Percentiles rank a stretch among this genome's conserved stretches.
These are phyloP conservation scores for Streblospio benedicti DNA, from an alignment of 1,140 invertebrate genomes.

Conservation along the genomic window DNA sequence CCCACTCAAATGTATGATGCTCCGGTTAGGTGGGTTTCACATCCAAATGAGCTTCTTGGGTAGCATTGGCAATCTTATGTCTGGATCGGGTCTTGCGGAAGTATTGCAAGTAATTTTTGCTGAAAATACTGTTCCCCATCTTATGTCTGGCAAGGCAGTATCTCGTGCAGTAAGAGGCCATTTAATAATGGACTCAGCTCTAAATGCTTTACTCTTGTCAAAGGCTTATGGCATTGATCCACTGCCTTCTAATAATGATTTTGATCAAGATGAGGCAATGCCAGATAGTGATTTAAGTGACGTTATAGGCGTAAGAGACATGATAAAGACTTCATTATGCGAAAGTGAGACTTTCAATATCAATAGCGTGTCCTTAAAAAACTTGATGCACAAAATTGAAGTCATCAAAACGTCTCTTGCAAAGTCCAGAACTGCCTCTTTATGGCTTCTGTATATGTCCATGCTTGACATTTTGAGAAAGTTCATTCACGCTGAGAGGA, in stretches of 20 bases:
- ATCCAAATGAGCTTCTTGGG: conserved; percentile 28
- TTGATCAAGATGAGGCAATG: too few species aligned
- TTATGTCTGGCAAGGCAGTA: conserved; percentile 9
- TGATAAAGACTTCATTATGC: too few species aligned
- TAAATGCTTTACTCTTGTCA: conserved; percentile 7
- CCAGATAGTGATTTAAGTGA: too few species aligned
- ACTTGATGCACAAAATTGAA: too few species aligned
- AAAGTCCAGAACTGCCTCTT: conserved; percentile 11
- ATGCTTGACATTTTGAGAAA: conserved; percentile 32
- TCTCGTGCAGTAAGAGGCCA: conserved; percentile 29
- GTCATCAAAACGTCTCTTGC: too few species aligned
- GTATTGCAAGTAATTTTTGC: conserved; percentile 1
- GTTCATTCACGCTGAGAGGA: conserved; percentile 43
- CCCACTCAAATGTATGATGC: conserved; percentile 7
- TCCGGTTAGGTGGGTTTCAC: conserved; percentile 19
- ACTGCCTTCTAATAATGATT: too few species aligned
- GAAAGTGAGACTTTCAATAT: too few species aligned
- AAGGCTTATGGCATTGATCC: background rate
- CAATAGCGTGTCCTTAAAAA: too few species aligned
- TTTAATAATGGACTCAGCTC: conserved; percentile 27
- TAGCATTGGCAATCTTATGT: conserved; percentile 40
- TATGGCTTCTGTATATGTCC: conserved; percentile 30
- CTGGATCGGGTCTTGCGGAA: conserved; percentile 39
- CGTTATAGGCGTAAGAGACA: too few species aligned
- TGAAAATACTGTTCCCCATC: background rate